Base-by-base conservation (phyloP, 2,888 invertebrate genomes). In the Anagyrus pseudococci region DNA sequence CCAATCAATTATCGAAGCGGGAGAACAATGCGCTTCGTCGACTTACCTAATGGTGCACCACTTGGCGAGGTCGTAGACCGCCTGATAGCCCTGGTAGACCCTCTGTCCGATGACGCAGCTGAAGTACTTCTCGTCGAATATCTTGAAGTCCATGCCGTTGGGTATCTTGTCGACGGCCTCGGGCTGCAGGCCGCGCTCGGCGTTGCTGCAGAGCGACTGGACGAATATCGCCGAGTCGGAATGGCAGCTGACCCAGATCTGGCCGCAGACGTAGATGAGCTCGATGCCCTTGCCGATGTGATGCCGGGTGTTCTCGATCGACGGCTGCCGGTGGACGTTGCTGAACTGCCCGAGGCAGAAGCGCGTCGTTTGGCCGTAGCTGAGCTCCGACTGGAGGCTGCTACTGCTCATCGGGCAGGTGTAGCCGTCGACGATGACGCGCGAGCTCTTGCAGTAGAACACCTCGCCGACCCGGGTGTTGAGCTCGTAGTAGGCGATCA, bases 101-200 rank as follows among this genome's bases (percentile, higher is more conserved):
- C 96, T 96, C 80, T 98, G 95, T 4, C 95, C 94, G 17, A 96
- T 83, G 66, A 97, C 83, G 81, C 94, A 92, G 47, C 96, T 97
- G 81, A 99, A 99, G 83, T 98, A 96, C 70, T 95, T 91, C 81
- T 98, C 97, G 81, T 99, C 98, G 83, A 99, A 99, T 74, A 99
- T 98, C 84, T 98, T 96, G 64, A 99, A 83, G n/a, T n/a, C n/a
- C 20, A 97, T 97, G 82, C 97, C 98, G 26, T 95, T 93, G 0
- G 96, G 96, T 74, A 99, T 97, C 84, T 99, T 99, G 82, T 98
- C 98, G 3, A 99, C 99, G 0, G 99, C 99, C 54, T 96, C 96
- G 25, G 97, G 97, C 82, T 99, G 98, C 84, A 99, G 99, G 61
- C 94, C 93, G 79, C 98, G 96, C 81, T 96, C 95, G 81, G 96